A percentile compares a stretch with the other conserved stretches of the same genome.
Evolutionary conservation across 2,888 invertebrate genomes (phyloP).

Genomic region (Thera obeliscata): DNA sequence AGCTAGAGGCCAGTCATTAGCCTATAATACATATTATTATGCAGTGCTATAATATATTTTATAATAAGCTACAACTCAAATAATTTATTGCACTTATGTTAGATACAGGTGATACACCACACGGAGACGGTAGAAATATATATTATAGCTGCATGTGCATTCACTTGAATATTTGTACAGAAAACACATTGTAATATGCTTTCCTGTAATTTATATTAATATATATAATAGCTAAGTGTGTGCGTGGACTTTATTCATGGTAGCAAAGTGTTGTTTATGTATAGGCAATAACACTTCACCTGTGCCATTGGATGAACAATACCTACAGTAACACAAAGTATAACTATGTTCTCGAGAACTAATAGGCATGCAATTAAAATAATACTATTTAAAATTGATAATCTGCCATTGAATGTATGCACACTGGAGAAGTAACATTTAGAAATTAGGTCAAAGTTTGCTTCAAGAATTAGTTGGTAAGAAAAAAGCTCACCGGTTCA

Average conservation of each 20-base stretch:
- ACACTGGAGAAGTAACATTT: slow-evolving; percentile 20
- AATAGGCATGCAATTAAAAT: slow-evolving; percentile 32
- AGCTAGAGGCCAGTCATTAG: no score
- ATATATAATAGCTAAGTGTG: no score
- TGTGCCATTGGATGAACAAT: slow-evolving; percentile 31
- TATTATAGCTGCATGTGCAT: no score
- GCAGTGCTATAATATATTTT: no score
- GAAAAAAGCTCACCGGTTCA: slow-evolving; percentile 72
- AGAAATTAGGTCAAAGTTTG: slow-evolving; percentile 31
- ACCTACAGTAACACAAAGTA: slow-evolving; percentile 18
- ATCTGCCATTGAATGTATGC: slow-evolving; percentile 17
- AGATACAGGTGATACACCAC: no score
- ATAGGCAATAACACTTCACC: slow-evolving; percentile 32
- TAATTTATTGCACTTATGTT: no score
- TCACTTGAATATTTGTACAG: no score
- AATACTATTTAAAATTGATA: slow-evolving; percentile 24
- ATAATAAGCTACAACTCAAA: no score
- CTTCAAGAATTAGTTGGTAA: not conserved
- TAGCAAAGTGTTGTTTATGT: slow-evolving; percentile 27
- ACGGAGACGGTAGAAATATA: no score
- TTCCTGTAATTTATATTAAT: no score
- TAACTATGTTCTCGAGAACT: slow-evolving; percentile 19
- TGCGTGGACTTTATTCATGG: slow-evolving; percentile 1
- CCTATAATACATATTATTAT: no score
- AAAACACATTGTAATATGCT: no score